Percentiles rank a stretch among this genome's conserved stretches.
These are phyloP conservation scores for Drosophila lacicola DNA, from an alignment of 2,888 invertebrate species.

Conservation along the genomic window DNA sequence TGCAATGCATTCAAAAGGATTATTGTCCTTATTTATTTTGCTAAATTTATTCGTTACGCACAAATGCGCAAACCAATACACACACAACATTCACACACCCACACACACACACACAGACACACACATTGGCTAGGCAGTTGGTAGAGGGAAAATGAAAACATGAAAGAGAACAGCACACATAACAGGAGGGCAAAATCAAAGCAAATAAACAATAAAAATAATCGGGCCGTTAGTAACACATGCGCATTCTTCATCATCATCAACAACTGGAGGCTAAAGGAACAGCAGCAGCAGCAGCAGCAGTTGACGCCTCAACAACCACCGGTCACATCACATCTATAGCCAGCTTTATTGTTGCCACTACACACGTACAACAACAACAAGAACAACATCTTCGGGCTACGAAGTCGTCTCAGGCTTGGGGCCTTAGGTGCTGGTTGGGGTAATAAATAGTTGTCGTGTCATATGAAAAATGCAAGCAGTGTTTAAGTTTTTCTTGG, in stretches of 20 bases:
- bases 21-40: conserved; percentile 82
- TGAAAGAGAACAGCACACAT: conserved; percentile 59
- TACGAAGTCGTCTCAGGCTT: conserved; percentile 33
- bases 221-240: conserved; percentile 78
- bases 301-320: conserved; percentile 45
- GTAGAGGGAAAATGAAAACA: conserved; percentile 65
- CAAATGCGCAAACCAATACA: conserved; percentile 70
- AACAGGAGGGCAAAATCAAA: conserved; percentile 66
- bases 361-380: conserved; percentile 48
- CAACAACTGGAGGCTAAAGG: conserved; percentile 18
- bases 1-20: conserved; percentile 80
- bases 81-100: conserved; percentile 24
- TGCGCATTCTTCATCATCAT: conserved; percentile 75
- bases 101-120: conserved; percentile 7
- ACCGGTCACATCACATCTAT: conserved; percentile 50
- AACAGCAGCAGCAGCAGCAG: conserved; percentile 20
- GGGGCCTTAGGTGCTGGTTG: conserved; percentile 27
- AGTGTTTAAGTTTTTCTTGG: conserved; percentile 70
- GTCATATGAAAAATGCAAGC: conserved; percentile 77
- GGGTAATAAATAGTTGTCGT: conserved; percentile 75
- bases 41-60: conserved; percentile 82
- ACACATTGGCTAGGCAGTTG: conserved; percentile 26
- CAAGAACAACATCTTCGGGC: conserved; percentile 49
- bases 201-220: conserved; percentile 81
- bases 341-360: conserved; percentile 64